phyloP scores from a whole-genome alignment of 2,113 vertebrate species.

The Colius striatus region DNA sequence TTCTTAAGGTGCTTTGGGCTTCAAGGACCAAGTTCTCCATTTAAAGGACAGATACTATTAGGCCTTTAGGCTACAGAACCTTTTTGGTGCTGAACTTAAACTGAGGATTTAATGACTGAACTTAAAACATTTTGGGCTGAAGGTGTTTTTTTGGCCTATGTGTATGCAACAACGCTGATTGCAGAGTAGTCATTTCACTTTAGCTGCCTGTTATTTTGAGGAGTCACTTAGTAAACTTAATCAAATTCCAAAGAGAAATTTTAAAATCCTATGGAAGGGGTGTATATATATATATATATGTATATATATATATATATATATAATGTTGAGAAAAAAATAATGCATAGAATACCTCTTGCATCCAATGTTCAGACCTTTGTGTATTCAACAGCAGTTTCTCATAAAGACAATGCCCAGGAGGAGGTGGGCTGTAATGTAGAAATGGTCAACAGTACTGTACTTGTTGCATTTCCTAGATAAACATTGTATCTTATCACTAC shows the following conservation, averaged over 20 bases:
- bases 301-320: not conserved
- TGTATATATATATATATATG: too few species aligned
- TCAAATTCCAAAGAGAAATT: not conserved
- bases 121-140: not conserved
- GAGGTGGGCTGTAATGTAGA: not conserved
- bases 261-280: not conserved
- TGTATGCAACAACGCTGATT: not conserved
- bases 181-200: not conserved
- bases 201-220: not conserved
- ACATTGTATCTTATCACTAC: not conserved
- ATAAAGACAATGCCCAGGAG: not conserved
- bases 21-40: not conserved
- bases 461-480: not conserved
- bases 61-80: not conserved
- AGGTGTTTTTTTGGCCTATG: not conserved
- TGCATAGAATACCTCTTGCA: not conserved
- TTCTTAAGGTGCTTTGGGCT: not conserved
- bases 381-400: not conserved
- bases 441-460: not conserved
- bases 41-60: not conserved
- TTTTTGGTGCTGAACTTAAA: not conserved
- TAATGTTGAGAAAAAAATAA: not conserved
- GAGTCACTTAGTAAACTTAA: not conserved
- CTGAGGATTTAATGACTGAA: not conserved
- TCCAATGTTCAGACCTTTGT: not conserved